Conservation (phyloP, 2,888 invertebrate species). For the Eurytoma adleriae region DNA sequence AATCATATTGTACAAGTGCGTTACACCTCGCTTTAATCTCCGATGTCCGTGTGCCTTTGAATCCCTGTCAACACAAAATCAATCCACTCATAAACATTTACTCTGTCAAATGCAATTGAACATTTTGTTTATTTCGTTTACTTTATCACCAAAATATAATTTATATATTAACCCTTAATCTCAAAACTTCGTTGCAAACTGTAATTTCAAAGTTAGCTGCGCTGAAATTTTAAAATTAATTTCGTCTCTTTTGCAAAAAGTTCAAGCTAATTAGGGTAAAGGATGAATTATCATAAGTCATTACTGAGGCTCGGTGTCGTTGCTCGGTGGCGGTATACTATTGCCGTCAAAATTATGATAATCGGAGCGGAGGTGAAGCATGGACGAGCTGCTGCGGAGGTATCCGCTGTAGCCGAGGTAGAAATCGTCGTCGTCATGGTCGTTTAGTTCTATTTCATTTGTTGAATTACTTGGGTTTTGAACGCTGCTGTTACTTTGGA, state of each 20-base stretch:
- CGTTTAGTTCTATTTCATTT: conserved; percentile 28
- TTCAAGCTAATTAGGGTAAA: background rate
- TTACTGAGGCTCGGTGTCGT: conserved; percentile 40
- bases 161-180: no score
- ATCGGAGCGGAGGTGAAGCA: conserved; percentile 25
- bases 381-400: conserved; percentile 62
- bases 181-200: background rate
- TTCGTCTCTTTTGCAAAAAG: background rate
- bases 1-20: conserved; percentile 91
- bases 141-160: no score
- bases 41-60: conserved; percentile 40
- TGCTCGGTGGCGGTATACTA: conserved; percentile 36
- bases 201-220: background rate
- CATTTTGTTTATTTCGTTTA: no score
- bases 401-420: conserved; percentile 65
- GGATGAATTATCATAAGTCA: background rate
- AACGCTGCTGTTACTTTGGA: background rate
- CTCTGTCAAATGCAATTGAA: no score
- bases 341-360: conserved; percentile 17
- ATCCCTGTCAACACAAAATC: background rate
- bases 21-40: conserved; percentile 84
- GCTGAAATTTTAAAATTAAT: background rate
- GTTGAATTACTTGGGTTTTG: background rate
- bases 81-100: background rate
- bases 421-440: conserved; percentile 58